Evolutionary conservation across 1,140 invertebrate species (phyloP).

Genomic region (Drosophila biarmipes): DNA sequence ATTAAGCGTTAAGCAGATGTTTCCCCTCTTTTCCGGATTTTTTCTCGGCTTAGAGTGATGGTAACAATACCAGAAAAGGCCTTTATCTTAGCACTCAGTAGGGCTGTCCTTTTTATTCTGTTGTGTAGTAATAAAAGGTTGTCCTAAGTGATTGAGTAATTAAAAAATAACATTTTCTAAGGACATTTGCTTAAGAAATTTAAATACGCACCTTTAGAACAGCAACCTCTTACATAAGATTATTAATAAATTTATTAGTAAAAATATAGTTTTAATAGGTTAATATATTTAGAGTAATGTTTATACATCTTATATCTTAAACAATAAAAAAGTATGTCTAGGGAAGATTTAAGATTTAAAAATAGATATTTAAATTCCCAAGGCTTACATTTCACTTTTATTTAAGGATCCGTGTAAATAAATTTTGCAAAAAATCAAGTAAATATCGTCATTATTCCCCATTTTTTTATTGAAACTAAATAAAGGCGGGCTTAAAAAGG

Average conservation of each 20-base stretch:
- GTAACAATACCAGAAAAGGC: constrained; percentile 54
- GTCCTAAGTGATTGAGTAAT: too few species aligned
- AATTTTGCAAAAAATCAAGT: constrained; percentile 3
- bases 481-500: constrained; percentile 1
- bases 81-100: constrained; percentile 5
- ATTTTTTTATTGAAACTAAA: constrained; percentile 6
- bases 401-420: neutral
- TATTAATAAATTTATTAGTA: too few species aligned
- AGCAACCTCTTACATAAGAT: too few species aligned
- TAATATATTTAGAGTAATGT: too few species aligned
- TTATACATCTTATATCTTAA: too few species aligned
- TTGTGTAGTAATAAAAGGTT: neutral
- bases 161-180: too few species aligned
- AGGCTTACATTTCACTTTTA: too few species aligned
- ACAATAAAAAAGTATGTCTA: too few species aligned
- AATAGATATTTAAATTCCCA: neutral
- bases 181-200: too few species aligned
- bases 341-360: too few species aligned
- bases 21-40: constrained; percentile 16
- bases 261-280: too few species aligned
- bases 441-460: constrained; percentile 6
- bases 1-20: constrained; percentile 57
- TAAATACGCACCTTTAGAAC: too few species aligned
- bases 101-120: neutral
- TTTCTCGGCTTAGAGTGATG: constrained; percentile 36